A percentile compares a stretch with the other conserved stretches of the same genome.
These are phyloP conservation scores for Pantherophis vulpinus DNA, from an alignment of 2,797 vertebrate genomes.

Conservation along the genomic window DNA sequence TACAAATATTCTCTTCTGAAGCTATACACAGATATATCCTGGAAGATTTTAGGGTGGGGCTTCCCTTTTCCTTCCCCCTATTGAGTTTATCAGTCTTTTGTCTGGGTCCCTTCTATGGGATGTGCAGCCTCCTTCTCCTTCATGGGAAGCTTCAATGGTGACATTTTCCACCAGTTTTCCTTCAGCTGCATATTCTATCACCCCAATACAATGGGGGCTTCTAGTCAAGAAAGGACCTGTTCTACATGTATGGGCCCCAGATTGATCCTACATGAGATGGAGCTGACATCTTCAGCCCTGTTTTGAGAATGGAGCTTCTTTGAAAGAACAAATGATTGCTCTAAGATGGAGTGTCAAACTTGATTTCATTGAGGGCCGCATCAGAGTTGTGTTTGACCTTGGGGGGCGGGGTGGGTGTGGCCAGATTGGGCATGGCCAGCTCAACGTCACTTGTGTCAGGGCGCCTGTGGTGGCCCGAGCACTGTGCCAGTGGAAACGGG, in stretches of 20 bases:
- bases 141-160: not conserved
- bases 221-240: not conserved
- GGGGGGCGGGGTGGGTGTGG: too few relatives aligned
- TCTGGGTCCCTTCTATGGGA: not conserved
- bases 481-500: too few relatives aligned
- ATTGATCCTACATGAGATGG: not conserved
- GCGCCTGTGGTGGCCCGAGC: too few relatives aligned
- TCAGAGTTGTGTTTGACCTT: too few relatives aligned
- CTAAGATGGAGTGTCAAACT: too few relatives aligned
- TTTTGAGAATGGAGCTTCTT: not conserved
- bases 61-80: not conserved
- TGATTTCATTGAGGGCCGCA: too few relatives aligned
- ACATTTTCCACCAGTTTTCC: not conserved
- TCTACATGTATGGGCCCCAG: not conserved
- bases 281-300: not conserved
- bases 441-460: too few relatives aligned
- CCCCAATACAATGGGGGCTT: not conserved
- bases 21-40: not conserved
- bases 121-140: not conserved
- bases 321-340: not conserved
- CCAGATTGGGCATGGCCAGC: too few relatives aligned
- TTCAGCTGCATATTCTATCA: not conserved
- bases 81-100: not conserved
- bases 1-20: not conserved
- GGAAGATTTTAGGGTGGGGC: not conserved